Evolutionary conservation across 2,113 vertebrate genomes (phyloP).

Genomic region (Zapus hudsonius): DNA sequence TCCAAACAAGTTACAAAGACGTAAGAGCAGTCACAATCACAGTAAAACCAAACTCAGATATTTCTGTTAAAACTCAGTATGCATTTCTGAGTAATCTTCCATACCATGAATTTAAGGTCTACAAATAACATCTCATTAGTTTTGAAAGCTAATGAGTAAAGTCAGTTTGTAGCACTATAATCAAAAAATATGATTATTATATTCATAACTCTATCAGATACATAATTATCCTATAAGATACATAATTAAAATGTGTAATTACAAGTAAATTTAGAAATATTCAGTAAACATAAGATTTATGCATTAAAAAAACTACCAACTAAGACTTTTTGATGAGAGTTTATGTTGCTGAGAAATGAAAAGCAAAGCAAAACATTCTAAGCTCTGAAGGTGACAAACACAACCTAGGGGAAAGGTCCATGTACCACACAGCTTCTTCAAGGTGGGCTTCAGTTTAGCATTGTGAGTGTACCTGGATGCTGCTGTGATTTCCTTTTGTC

Average conservation of each 20-base stretch:
- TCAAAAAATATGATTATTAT: not conserved
- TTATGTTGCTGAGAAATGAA: not conserved
- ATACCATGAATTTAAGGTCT: not conserved
- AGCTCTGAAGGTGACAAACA: not conserved
- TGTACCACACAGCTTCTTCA: not conserved
- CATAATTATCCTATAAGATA: constrained; percentile 3
- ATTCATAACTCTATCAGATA: not conserved
- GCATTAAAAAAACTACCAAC: not conserved
- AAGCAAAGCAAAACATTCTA: not conserved
- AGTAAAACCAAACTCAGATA: not conserved
- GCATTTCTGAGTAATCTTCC: not conserved
- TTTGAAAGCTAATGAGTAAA: not conserved
- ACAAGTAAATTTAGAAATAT: not conserved
- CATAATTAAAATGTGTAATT: not conserved
- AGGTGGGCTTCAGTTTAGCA: not conserved
- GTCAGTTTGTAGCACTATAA: not conserved
- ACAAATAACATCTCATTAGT: no score
- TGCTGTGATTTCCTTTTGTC: not conserved
- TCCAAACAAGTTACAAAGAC: not conserved
- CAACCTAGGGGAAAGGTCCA: not conserved
- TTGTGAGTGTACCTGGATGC: not conserved
- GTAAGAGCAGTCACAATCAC: not conserved
- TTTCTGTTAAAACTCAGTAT: not conserved
- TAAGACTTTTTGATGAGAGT: not conserved
- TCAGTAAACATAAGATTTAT: not conserved